A percentile compares a stretch with the other conserved stretches of the same genome.
phyloP scores from a whole-genome alignment of 2,797 vertebrate genomes.

The Gymnoscopelus microlampas region DNA sequence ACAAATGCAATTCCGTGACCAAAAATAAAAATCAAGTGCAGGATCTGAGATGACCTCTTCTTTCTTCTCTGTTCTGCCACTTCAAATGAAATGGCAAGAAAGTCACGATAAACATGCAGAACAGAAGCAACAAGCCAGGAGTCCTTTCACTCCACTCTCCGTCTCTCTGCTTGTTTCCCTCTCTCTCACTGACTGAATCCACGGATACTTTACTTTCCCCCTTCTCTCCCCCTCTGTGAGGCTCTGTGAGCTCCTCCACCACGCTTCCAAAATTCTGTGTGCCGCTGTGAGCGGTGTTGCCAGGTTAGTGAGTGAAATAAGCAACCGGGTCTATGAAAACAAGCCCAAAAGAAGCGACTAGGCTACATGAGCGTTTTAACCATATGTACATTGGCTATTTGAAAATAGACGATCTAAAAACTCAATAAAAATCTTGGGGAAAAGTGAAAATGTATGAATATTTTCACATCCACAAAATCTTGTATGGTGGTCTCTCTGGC shows the following conservation, averaged over 20 bases:
- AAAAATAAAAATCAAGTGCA: slow-evolving; percentile 6
- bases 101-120: slow-evolving; percentile 18
- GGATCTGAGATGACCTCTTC: too few species aligned
- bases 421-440: too few species aligned
- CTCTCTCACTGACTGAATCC: slow-evolving; percentile 45
- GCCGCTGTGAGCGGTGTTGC: slow-evolving; percentile 14
- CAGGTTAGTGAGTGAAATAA: too few species aligned
- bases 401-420: too few species aligned
- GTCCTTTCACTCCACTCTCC: slow-evolving; percentile 35
- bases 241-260: slow-evolving; percentile 49
- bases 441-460: too few species aligned
- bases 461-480: too few species aligned
- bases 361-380: too few species aligned
- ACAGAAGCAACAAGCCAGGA: neutral
- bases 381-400: too few species aligned
- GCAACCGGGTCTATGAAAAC: too few species aligned
- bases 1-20: slow-evolving; percentile 26
- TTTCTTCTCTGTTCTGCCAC: neutral
- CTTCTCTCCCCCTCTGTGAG: slow-evolving; percentile 33
- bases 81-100: neutral
- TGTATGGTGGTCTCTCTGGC: too few species aligned
- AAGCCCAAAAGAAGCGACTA: too few species aligned
- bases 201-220: slow-evolving; percentile 54
- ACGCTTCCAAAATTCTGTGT: slow-evolving; percentile 52
- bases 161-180: slow-evolving; percentile 30